Evolutionary conservation across 2,888 invertebrate genomes (phyloP).

Genomic region (Eutolmus rufibarbis): DNA sequence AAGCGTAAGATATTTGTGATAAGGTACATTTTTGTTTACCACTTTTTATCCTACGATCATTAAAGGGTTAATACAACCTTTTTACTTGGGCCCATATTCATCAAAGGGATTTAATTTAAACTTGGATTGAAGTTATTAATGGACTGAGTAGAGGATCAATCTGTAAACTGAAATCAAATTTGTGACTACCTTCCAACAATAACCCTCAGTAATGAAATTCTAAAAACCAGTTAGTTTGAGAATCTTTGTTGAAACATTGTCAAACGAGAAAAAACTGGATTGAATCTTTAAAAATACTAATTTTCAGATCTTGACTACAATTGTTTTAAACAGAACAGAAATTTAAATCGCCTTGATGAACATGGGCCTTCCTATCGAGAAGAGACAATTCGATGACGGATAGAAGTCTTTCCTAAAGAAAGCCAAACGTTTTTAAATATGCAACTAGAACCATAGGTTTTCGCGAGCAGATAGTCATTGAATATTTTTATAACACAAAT

Average conservation of each 20-base stretch:
- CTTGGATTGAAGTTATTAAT: not conserved
- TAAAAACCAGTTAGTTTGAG: not conserved
- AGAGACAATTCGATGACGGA: not conserved
- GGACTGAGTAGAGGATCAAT: too few relatives aligned
- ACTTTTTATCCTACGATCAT: too few relatives aligned
- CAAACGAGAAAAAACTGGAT: not conserved
- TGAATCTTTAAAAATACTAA: too few relatives aligned
- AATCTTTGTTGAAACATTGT: not conserved
- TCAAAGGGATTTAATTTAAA: not conserved
- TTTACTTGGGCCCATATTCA: not conserved
- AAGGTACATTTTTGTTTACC: too few relatives aligned
- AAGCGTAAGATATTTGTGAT: too few relatives aligned
- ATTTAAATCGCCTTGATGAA: not conserved
- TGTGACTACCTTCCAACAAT: not conserved
- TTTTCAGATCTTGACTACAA: too few relatives aligned
- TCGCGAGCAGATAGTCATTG: constrained; percentile 63
- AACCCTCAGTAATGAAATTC: not conserved
- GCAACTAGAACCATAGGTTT: not conserved
- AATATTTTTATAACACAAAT: constrained; percentile 29
- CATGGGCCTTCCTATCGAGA: not conserved
- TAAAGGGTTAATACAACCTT: too few relatives aligned
- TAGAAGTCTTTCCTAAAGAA: not conserved
- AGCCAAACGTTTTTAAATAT: not conserved
- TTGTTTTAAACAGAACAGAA: too few relatives aligned
- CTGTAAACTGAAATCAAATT: too few relatives aligned